phyloP scores from a whole-genome alignment of 2,113 vertebrate species.

The Peucedramus taeniatus region DNA sequence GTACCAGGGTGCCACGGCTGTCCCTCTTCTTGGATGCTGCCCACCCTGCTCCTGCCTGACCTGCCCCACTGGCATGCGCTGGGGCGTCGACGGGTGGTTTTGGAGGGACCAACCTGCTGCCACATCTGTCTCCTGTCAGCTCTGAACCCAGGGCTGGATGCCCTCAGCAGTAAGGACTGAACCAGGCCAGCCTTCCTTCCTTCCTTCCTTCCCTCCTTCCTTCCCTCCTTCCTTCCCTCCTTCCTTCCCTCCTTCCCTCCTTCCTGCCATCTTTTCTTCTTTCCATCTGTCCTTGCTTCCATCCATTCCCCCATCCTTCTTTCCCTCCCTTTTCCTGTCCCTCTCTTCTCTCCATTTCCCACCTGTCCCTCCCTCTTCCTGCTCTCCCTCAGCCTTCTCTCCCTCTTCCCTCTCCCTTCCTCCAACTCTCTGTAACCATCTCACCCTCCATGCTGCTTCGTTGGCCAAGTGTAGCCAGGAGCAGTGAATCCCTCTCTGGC shows the following conservation, averaged over 20 bases:
- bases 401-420: neutral
- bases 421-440: neutral
- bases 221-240: neutral
- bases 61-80: neutral
- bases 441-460: neutral
- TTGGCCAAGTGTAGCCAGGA: neutral
- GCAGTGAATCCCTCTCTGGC: neutral
- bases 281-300: neutral
- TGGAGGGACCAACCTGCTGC: neutral
- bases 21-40: neutral
- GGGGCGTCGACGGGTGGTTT: neutral
- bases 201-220: too few species aligned
- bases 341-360: neutral
- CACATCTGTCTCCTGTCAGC: neutral
- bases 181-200: neutral
- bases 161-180: neutral
- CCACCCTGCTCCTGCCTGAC: neutral
- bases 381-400: neutral
- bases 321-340: neutral
- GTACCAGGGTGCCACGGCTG: neutral
- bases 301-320: neutral
- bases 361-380: neutral
- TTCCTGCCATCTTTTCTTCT: neutral
- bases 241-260: neutral
- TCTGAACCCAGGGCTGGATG: neutral